Evolutionary conservation across 2,797 vertebrate species (phyloP).

Genomic region (Clarias laeviceps): DNA sequence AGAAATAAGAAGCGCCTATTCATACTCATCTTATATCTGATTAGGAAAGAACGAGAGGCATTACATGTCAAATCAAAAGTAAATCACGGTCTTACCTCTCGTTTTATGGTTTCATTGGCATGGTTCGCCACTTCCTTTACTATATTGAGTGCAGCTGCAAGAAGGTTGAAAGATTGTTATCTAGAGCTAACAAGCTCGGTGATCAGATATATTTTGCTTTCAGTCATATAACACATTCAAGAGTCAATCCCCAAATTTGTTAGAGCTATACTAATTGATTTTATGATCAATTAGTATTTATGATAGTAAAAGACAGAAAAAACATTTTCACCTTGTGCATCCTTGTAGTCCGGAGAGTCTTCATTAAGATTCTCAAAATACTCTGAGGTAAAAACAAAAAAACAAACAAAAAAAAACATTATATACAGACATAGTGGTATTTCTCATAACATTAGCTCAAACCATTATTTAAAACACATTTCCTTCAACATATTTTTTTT

Average conservation of each 20-base stretch:
- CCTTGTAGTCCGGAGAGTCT: slow-evolving; percentile 86
- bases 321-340: slow-evolving; percentile 85
- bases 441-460: not conserved
- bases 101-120: slow-evolving; percentile 96
- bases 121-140: slow-evolving; percentile 97
- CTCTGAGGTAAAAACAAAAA: slow-evolving; percentile 72
- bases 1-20: slow-evolving; percentile 21
- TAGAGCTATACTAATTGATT: not conserved
- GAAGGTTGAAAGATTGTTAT: not conserved
- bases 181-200: not conserved
- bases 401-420: not conserved
- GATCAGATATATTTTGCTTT: not conserved
- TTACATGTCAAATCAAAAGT: not conserved
- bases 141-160: slow-evolving; percentile 86
- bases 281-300: too few relatives aligned
- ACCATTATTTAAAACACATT: not conserved
- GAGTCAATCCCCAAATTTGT: not conserved
- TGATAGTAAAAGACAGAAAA: not conserved
- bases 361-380: slow-evolving; percentile 91
- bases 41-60: not conserved
- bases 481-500: not conserved
- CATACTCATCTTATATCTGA: slow-evolving; percentile 21
- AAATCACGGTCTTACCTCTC: slow-evolving; percentile 81
- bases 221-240: not conserved
- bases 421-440: not conserved